phyloP scores from a whole-genome alignment of 2,888 invertebrate genomes.

The Rhodophaea formosa region DNA sequence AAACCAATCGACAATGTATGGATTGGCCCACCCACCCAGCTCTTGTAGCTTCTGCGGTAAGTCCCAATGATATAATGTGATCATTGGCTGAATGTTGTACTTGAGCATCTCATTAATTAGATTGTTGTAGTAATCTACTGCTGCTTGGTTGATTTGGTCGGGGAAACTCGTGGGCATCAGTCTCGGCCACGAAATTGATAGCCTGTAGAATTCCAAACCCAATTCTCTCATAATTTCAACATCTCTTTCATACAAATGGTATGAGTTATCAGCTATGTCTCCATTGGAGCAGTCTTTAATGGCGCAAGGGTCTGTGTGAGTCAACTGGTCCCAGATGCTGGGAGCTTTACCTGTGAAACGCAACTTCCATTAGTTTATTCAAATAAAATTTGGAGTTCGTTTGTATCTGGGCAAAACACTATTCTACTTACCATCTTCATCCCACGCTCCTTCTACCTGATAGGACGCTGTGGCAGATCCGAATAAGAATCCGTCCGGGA shows the following conservation, averaged over 20 bases:
- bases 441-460: constrained; percentile 79
- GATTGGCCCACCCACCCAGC: constrained; percentile 73
- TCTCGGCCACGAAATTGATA: constrained; percentile 83
- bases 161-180: constrained; percentile 79
- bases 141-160: constrained; percentile 71
- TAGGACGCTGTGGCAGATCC: constrained; percentile 65
- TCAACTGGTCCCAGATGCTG: constrained; percentile 83
- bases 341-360: constrained; percentile 66
- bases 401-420: background rate
- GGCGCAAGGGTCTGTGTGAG: constrained; percentile 64
- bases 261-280: constrained; percentile 80
- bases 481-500: constrained; percentile 47
- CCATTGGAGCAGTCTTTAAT: constrained; percentile 78
- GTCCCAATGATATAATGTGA: constrained; percentile 77
- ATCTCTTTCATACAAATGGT: constrained; percentile 80
- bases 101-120: constrained; percentile 81
- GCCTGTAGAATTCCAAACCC: constrained; percentile 70
- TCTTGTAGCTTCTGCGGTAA: constrained; percentile 71
- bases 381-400: background rate
- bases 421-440: constrained; percentile 60
- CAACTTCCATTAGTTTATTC: background rate
- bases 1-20: constrained; percentile 62
- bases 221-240: constrained; percentile 61
- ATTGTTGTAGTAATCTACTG: constrained; percentile 83
- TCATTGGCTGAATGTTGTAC: constrained; percentile 81